Base-by-base conservation (phyloP, 2,888 invertebrate species). In the Hirtodrosophila cameraria region DNA sequence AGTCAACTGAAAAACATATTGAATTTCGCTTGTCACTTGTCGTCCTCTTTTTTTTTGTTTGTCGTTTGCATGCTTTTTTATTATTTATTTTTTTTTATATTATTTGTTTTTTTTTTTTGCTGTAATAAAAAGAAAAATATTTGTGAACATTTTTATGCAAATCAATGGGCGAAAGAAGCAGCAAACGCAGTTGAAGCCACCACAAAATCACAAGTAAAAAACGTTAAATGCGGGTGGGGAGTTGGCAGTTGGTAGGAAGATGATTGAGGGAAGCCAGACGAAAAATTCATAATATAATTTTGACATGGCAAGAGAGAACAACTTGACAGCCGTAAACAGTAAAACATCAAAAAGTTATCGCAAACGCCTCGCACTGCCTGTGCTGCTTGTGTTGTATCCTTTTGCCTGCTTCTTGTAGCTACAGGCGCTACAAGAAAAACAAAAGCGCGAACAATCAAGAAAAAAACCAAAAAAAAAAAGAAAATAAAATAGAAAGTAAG, bases 331-430 rank as follows among this genome's bases (percentile, higher is more conserved):
- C 72, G 74, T 82, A 81, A 82, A 82, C 79, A 81, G 75, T 84
- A 63, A 81, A 82, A 81, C 82, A 82, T 82, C 84, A 82, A 75
- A 82, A 82, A 84, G 82, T 82, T 82, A 81, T 84, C 81, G 49
- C 80, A 75, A 73, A 62, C 59, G 55, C 60, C 60, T 42, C 55
- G 31, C 35, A 28, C 50, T n/a, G n/a, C 39, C 35, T 31, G 23
- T 41, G 18, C 38, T 33, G 52, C 43, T 18, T 42, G 15, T 36
- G 9, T 25, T 45, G 46, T 35, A 55, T 65, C 57, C 66, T 71
- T 55, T 57, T 59, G 58, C 55, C 33, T n/a, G n/a, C n/a, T 13
- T 23, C 15, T 36, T 38, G 57, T 27, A 13, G 66, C 71, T 66
- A 49, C 38, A 61, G 65, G 73, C 73, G 55, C 52, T 55, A 55